Evolutionary conservation across 2,888 invertebrate species (phyloP).

Genomic region (Coleophora deauratella): DNA sequence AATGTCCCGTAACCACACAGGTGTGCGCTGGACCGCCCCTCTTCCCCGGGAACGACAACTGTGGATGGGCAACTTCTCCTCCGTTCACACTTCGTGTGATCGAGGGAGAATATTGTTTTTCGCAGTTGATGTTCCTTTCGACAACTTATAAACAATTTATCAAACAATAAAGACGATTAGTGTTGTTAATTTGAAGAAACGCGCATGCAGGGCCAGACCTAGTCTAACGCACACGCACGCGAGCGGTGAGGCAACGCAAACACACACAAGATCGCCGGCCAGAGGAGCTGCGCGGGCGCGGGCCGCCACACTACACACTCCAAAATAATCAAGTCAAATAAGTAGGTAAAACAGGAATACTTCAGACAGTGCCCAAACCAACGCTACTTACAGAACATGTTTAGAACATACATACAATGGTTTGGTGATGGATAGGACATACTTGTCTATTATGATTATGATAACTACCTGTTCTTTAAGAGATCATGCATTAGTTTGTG

Average conservation of each 20-base stretch:
- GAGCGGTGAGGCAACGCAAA: conserved; percentile 53
- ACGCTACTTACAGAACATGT: conserved; percentile 9
- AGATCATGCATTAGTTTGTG: no score
- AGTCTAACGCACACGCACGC: conserved; percentile 46
- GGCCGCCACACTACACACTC: conserved; percentile 49
- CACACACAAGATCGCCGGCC: conserved; percentile 71
- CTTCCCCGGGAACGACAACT: conserved; percentile 23
- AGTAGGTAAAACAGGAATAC: conserved; percentile 24
- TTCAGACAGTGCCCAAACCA: conserved; percentile 14
- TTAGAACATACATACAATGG: background rate
- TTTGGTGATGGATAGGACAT: background rate
- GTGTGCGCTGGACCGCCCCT: conserved; percentile 38
- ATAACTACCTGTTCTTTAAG: no score
- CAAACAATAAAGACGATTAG: conserved; percentile 3
- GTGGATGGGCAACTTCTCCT: conserved; percentile 30
- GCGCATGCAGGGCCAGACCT: conserved; percentile 47
- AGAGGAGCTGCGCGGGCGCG: conserved; percentile 51
- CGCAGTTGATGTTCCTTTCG: conserved; percentile 22
- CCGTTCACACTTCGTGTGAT: conserved; percentile 37
- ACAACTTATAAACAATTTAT: background rate
- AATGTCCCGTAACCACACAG: conserved; percentile 23
- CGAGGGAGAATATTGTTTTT: conserved; percentile 34
- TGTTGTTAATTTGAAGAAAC: conserved; percentile 18
- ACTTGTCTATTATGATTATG: no score
- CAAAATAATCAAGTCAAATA: conserved; percentile 43